Base-by-base conservation (phyloP, 2,797 vertebrate genomes). In the Sebastes kiyomatsui region DNA sequence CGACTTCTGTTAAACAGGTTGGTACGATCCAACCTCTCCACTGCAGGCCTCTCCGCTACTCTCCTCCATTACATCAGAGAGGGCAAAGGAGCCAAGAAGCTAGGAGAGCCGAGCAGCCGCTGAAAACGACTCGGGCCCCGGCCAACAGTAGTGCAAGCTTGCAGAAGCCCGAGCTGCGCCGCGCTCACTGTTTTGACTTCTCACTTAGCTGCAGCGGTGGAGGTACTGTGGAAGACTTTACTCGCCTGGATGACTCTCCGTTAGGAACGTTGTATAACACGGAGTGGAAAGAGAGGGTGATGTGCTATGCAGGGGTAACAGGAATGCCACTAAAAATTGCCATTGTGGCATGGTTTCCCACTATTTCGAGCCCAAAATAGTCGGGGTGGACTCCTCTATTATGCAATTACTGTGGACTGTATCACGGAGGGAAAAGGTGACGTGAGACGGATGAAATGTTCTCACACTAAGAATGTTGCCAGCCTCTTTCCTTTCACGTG, bases 401-500 rank as follows among this genome's bases (percentile, higher is more conserved):
- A 94, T 93, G 92, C 88, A 94, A 94, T 90, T 88, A 84, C 89
- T 88, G 84, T n/a, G 74, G 85, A 82, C 82, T 89, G 90, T 84
- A 88, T 91, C 87, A 67, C 38, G 33, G 76, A 92, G 90, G 93
- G 90, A 94, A 94, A 95, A 89, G 92, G 92, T 94, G 93, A 93
- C 90, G 92, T 91, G 85, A 89, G 90, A 87, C 66, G 90, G 93
- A 91, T 93, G 90, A 95, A 94, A 94, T 94, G 94, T 93, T 93
- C 92, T 93, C 91, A 87, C 87, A 87, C 77, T 77, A 46, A 87
- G 74, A 85, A 83, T 62, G 79, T 30, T 91, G 93, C 93, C 94
- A 92, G 81, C 18, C 84, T 80, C 88, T 91, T 87, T 89, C 82
- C 90, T 82, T 68, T 87, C 79, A 75, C 67, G 28, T 80, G 78